Base-by-base conservation (phyloP, 1,140 invertebrate species). In the Apis florea region DNA sequence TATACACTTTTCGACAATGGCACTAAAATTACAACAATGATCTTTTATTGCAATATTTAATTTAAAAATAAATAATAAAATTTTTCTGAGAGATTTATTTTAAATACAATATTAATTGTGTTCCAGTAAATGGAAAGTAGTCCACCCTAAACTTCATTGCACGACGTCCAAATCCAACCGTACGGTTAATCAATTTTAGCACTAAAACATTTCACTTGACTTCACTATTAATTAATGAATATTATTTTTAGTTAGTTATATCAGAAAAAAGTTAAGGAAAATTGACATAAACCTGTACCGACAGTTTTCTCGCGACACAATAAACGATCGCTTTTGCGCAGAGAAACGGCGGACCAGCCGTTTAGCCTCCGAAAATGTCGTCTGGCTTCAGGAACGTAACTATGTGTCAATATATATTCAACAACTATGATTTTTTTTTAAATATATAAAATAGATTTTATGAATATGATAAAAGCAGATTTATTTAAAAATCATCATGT, bases 281-380 rank as follows among this genome's bases (percentile, higher is more conserved):
- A 83, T 66, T 84, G 85, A 83, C 79, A 71, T 73, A 82, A 82
- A 83, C 51, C 76, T 70, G 69, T 68, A 79, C 80, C 59, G 68
- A 80, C 82, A 86, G 84, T 86, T 86, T 86, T 70, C 84, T 86
- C 82, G 68, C 81, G 84, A 87, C 84, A 79, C 82, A 79, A 79
- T 79, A 82, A 83, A 74, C 76, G 74, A 82, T 69, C 68, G 85
- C 85, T 87, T 89, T 90, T 91, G 90, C 90, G 90, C 89, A 90
- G 88, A 90, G 84, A 72, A 86, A 87, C 79, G 61, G 61, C 76
- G 66, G 78, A 84, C 71, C 88, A 83, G 83, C 77, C 84, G 84
- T 85, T 90, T 68, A 79, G 83, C 69, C 78, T 89, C 84, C 83
- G 88, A 90, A 90, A 89, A 90, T 88, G 89, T 91, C 90, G 90